Percentiles rank a stretch among this genome's conserved stretches.
phyloP scores from a whole-genome alignment of 2,113 vertebrate genomes.

The Microtus ochrogaster region DNA sequence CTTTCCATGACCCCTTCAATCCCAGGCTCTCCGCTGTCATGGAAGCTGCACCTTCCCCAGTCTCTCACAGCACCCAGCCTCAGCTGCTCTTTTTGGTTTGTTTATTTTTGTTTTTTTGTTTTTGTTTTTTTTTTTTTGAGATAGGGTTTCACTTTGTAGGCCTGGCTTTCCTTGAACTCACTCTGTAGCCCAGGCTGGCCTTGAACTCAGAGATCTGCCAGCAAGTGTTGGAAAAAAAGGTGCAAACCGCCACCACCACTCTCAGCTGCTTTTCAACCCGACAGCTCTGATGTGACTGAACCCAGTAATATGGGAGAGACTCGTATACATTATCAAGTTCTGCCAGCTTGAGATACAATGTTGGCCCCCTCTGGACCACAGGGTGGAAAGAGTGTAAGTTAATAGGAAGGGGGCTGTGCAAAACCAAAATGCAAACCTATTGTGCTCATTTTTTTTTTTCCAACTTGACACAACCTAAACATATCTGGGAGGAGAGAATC shows the following conservation, averaged over 20 bases:
- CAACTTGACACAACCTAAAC: background rate
- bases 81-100: background rate
- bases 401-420: background rate
- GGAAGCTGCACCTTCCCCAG: background rate
- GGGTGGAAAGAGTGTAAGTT: background rate
- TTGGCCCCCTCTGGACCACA: background rate
- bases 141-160: background rate
- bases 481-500: background rate
- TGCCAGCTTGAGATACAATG: too few species aligned
- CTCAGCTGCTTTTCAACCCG: background rate
- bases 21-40: background rate
- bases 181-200: background rate
- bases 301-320: background rate
- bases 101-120: background rate
- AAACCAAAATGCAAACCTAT: background rate
- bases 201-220: background rate
- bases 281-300: background rate
- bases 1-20: background rate
- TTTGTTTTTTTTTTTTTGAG: background rate
- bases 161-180: background rate
- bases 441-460: background rate
- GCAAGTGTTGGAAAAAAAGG: background rate
- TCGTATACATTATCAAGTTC: background rate
- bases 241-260: background rate
- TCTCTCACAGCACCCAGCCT: background rate